Percentiles rank a stretch among this genome's conserved stretches.
Conservation (phyloP, 2,888 invertebrate species). For the Theretra japonica region DNA sequence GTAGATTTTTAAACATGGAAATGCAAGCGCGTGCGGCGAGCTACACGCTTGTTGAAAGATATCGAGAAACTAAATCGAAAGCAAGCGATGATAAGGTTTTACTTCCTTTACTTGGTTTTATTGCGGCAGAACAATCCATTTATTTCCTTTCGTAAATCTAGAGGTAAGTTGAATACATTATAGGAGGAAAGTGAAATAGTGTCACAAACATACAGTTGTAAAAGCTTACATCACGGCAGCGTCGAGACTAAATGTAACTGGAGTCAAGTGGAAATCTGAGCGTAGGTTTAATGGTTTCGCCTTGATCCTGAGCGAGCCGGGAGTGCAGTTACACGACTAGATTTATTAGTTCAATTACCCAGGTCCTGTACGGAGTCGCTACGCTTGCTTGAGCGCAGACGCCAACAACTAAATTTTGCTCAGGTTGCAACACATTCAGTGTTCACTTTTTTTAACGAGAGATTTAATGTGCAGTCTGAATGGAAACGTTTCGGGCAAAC, state of each 20-base stretch:
- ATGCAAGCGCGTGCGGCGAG: conserved; percentile 6
- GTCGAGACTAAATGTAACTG: conserved; percentile 57
- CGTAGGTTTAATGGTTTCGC: conserved; percentile 74
- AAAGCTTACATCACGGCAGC: conserved; percentile 23
- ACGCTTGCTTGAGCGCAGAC: conserved; percentile 74
- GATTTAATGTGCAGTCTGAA: conserved; percentile 23
- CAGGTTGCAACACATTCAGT: conserved; percentile 63
- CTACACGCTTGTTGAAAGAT: conserved; percentile 37
- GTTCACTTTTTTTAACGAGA: conserved; percentile 30
- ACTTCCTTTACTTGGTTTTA: conserved; percentile 41
- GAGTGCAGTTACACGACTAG: conserved; percentile 73
- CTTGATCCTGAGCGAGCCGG: conserved; percentile 71
- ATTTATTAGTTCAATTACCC: conserved; percentile 84
- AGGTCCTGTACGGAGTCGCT: conserved; percentile 70
- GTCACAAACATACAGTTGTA: conserved; percentile 6
- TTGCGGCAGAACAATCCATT: conserved; percentile 31
- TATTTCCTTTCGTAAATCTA: not conserved
- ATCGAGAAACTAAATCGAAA: conserved; percentile 39
- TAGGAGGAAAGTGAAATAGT: not conserved
- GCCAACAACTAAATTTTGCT: conserved; percentile 77
- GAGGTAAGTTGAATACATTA: not conserved
- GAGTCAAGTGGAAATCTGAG: conserved; percentile 62
- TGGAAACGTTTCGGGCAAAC: conserved; percentile 23
- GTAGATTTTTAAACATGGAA: conserved; percentile 16
- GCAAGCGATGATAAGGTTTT: conserved; percentile 41